A percentile compares a stretch with the other conserved stretches of the same genome.
Evolutionary conservation across 2,888 invertebrate species (phyloP).

Genomic region (Pollenia labialis): DNA sequence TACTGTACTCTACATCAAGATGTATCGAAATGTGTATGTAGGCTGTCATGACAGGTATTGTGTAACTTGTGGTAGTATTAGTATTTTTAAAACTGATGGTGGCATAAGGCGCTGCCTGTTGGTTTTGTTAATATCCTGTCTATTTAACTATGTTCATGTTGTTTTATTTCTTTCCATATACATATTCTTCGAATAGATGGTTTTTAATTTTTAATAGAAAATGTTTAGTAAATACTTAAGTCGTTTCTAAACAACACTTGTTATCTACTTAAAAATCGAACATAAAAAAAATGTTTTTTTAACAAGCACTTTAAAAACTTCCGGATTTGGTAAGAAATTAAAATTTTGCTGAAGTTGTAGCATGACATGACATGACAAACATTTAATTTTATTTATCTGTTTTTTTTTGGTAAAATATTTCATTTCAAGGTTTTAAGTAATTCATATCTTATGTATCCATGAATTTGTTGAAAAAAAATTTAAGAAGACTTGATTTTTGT

Average conservation of each 20-base stretch:
- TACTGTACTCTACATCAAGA: no score
- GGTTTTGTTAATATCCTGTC: conserved; percentile 47
- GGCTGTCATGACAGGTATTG: not conserved
- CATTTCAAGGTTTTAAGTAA: no score
- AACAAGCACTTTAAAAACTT: not conserved
- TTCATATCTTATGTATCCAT: no score
- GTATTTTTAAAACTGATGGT: not conserved
- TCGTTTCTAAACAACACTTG: not conserved
- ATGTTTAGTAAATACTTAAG: not conserved
- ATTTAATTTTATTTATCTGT: no score
- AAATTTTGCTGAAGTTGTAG: no score
- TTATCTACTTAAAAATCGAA: not conserved
- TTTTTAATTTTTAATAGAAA: not conserved
- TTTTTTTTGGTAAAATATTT: no score
- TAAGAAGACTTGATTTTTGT: no score
- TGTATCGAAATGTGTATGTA: no score
- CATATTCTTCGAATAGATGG: not conserved
- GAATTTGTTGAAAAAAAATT: no score
- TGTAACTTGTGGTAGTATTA: not conserved
- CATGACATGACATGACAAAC: no score
- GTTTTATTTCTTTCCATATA: not conserved
- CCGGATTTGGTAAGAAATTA: not conserved
- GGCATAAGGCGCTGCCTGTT: conserved; percentile 7
- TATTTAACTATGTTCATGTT: not conserved
- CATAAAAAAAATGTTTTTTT: not conserved